Evolutionary conservation across 2,113 vertebrate species (phyloP).

Genomic region (Sporophila hypoxantha): DNA sequence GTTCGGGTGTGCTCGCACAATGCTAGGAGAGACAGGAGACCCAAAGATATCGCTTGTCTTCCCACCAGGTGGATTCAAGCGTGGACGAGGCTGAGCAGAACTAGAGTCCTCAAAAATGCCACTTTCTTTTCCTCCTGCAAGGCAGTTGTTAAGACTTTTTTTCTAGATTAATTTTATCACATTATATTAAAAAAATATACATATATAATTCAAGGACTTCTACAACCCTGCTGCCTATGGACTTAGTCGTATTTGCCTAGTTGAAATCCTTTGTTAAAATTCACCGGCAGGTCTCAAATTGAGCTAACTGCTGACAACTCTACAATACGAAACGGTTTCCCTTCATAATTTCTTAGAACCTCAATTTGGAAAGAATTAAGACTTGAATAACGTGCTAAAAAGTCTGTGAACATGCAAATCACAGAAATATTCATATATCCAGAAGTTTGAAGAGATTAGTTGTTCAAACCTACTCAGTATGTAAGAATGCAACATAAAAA

Average conservation of each 20-base stretch:
- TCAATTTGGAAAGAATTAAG: neutral
- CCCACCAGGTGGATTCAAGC: conserved; percentile 73
- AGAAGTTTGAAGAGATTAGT: neutral
- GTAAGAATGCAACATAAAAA: neutral
- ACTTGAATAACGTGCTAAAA: neutral
- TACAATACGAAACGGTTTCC: neutral
- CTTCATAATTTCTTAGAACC: neutral
- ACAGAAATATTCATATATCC: neutral
- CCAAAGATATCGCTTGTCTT: conserved; percentile 82
- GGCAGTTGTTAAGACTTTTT: neutral
- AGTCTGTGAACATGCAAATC: neutral
- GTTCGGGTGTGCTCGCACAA: conserved; percentile 80
- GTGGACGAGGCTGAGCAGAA: conserved; percentile 67
- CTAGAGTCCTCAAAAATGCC: conserved; percentile 84
- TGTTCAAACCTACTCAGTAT: neutral
- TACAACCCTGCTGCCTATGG: neutral
- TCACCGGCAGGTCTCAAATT: neutral
- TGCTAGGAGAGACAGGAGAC: conserved; percentile 52
- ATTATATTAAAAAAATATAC: neutral
- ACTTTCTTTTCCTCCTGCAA: conserved; percentile 76
- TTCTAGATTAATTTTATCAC: neutral
- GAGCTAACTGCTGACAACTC: neutral
- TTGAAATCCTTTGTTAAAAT: neutral
- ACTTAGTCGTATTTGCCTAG: neutral
- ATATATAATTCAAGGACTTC: neutral